These are phyloP conservation scores for Hylaeus volcanicus DNA, from an alignment of 1,140 invertebrate genomes.

Conservation along the genomic window DNA sequence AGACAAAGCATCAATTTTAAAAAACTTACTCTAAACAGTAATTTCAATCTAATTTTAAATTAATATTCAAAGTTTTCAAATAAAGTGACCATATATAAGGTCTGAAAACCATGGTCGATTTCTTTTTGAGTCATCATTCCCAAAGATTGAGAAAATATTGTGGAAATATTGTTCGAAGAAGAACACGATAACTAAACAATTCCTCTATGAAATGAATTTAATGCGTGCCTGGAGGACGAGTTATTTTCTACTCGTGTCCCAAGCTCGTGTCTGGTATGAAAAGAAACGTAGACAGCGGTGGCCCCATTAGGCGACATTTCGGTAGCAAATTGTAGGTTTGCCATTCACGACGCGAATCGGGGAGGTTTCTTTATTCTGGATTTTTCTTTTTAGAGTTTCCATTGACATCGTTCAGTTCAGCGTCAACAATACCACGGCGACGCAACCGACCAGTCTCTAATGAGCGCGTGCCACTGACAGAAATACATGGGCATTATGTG, in stretches of 20 bases:
- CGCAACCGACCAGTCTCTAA: slow-evolving; percentile 67
- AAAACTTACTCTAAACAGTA: no score
- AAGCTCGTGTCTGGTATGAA: neutral
- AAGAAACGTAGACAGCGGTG: slow-evolving; percentile 26
- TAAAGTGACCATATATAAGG: no score
- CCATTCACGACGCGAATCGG: slow-evolving; percentile 64
- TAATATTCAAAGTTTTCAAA: no score
- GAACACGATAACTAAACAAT: no score
- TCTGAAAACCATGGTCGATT: no score
- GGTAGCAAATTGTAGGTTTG: slow-evolving; percentile 70
- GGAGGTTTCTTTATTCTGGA: slow-evolving; percentile 67
- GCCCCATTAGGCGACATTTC: slow-evolving; percentile 66
- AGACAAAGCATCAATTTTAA: no score
- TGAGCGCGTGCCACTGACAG: slow-evolving; percentile 78
- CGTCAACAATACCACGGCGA: slow-evolving; percentile 64
- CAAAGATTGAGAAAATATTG: no score
- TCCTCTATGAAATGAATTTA: no score
- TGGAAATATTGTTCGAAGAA: no score
- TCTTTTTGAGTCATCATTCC: no score
- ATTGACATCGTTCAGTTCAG: slow-evolving; percentile 58
- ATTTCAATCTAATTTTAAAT: no score
- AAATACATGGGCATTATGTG: slow-evolving; percentile 64
- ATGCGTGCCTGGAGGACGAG: neutral
- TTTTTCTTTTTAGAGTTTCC: slow-evolving; percentile 65
- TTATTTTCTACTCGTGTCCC: neutral